Base-by-base conservation (phyloP, 1,140 invertebrate genomes). In the Vanessa tameamea region DNA sequence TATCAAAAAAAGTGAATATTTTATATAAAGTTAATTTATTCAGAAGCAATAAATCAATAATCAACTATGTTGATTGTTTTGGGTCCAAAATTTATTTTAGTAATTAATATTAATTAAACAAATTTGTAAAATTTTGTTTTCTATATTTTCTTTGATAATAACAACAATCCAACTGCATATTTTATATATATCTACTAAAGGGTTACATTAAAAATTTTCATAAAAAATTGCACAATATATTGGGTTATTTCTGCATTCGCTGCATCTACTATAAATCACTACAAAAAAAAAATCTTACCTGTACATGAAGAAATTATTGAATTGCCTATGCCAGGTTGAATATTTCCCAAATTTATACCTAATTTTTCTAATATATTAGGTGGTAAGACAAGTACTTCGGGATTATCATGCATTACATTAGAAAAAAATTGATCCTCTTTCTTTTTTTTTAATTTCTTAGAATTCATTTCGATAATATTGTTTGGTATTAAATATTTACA, bases 321-420 rank as follows among this genome's bases (percentile, higher is more conserved):
- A 66, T 51, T 51, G 14, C 13, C 15, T 59, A 48, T 26, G 26
- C 26, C 64, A 26, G 63, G 31, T 63, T 72, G 70, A 53, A 87
- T 76, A 75, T 80, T 83, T 67, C 78, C 82, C 73, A 91, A 81
- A 83, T 88, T 82, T 66, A 93, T 91, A 47, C 91, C 91, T 75
- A 92, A 84, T 75, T 92, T 84, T 81, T 91, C 81, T 55, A 93
- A 82, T 61, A 92, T 72, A 70, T 91, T 84, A 59, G 92, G 92
- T 73, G 92, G 82, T 59, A 93, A 77, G 37, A 93, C 90, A 81
- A 91, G 84, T 16, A 93, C 86, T 73, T 92, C 83, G 59, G 82
- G 69, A 61, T 78, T 72, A 76, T 37, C 31, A 61, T 84, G 79
- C 59, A 78, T 81, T 64, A 64, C 63, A 68, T 59, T 74, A 47